Percentiles rank a stretch among this genome's conserved stretches.
Conservation (phyloP, 2,888 invertebrate genomes). For the Diaprepes abbreviatus region DNA sequence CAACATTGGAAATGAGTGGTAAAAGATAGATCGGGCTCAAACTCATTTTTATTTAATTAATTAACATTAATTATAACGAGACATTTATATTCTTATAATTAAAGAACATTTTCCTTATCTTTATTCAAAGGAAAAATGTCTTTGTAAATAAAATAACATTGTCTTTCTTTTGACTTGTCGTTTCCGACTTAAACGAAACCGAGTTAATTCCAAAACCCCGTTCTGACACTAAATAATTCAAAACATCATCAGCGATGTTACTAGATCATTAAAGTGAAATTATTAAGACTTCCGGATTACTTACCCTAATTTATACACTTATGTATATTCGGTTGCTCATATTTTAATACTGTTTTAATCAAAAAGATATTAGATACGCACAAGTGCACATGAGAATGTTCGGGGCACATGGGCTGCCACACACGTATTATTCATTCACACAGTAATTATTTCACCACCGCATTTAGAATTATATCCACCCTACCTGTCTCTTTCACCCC, state of each 20-base stretch:
- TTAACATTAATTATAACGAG: too few species aligned
- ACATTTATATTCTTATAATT: too few species aligned
- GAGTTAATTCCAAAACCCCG: slow-evolving; percentile 24
- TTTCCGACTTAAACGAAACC: slow-evolving; percentile 16
- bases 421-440: slow-evolving; percentile 32
- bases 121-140: too few species aligned
- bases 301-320: not conserved
- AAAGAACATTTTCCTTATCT: too few species aligned
- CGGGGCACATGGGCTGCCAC: slow-evolving; percentile 20
- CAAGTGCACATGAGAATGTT: slow-evolving; percentile 26
- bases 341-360: slow-evolving; percentile 38
- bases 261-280: not conserved
- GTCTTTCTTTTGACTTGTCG: not conserved
- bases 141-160: not conserved
- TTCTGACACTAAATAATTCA: slow-evolving; percentile 32
- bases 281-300: not conserved
- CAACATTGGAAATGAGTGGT: too few species aligned
- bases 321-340: slow-evolving; percentile 10
- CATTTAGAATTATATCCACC: slow-evolving; percentile 34
- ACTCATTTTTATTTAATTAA: too few species aligned
- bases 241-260: slow-evolving; percentile 22
- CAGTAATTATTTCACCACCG: too few species aligned
- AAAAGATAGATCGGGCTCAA: too few species aligned
- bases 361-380: slow-evolving; percentile 42
- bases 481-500: slow-evolving; percentile 4